Evolutionary conservation across 2,888 invertebrate genomes (phyloP).

Genomic region (Amphipyra berbera): DNA sequence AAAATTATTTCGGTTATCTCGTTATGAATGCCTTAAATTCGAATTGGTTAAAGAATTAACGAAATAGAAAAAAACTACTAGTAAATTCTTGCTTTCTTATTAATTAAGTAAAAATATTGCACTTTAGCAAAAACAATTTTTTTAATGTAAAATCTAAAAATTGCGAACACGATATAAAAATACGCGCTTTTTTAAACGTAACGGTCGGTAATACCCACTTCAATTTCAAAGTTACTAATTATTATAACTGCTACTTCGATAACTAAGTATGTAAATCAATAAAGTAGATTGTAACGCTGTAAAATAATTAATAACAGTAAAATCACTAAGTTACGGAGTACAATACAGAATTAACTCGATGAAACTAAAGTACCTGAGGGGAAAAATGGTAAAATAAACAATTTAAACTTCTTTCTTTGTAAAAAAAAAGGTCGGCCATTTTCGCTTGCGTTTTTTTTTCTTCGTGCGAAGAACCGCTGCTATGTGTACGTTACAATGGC

Average conservation of each 20-base stretch:
- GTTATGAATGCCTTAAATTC: constrained; percentile 14
- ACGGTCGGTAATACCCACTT: no score
- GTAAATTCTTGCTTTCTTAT: background rate
- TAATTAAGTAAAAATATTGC: background rate
- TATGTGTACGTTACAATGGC: constrained; percentile 20
- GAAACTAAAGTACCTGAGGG: constrained; percentile 56
- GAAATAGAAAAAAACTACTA: background rate
- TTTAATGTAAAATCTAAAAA: no score
- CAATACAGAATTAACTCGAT: constrained; percentile 52
- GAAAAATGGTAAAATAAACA: constrained; percentile 25
- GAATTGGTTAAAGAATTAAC: background rate
- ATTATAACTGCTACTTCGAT: constrained; percentile 10
- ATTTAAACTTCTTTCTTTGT: background rate
- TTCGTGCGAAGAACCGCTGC: background rate
- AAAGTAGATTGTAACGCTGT: constrained; percentile 18
- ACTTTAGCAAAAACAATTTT: background rate
- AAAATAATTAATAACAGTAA: constrained; percentile 39
- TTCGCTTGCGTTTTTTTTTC: background rate
- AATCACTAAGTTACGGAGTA: constrained; percentile 45
- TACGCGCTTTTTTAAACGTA: no score
- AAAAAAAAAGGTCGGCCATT: background rate
- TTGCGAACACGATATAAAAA: no score
- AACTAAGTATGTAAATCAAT: constrained; percentile 12
- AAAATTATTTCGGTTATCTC: background rate
- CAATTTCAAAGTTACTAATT: background rate